phyloP scores from a whole-genome alignment of 2,113 vertebrate species.

The Eudorcas thomsonii region DNA sequence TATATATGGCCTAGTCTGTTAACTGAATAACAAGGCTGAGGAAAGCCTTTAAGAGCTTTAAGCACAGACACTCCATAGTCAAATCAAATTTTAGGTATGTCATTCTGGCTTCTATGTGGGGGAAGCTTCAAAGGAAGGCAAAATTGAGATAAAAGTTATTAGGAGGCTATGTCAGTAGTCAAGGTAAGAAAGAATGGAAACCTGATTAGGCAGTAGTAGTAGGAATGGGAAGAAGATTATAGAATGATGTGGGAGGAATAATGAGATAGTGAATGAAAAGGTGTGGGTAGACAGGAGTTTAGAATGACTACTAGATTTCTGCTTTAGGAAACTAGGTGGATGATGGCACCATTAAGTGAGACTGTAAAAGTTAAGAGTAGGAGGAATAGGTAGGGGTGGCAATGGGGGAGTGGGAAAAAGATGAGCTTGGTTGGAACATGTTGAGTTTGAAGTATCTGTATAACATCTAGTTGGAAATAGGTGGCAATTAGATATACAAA shows the following conservation, averaged over 20 bases:
- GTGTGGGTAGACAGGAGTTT: neutral
- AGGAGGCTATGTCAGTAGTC: neutral
- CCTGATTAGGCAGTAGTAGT: neutral
- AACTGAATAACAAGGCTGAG: neutral
- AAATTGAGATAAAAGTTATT: neutral
- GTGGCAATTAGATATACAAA: neutral
- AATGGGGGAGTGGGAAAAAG: neutral
- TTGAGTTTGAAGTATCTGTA: neutral
- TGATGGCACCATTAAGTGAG: neutral
- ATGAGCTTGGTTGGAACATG: neutral
- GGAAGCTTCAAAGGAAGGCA: neutral
- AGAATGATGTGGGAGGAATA: slow-evolving; percentile 23
- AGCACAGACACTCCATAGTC: neutral
- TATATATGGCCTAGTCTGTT: neutral
- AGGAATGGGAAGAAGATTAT: neutral
- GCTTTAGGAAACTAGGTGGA: neutral
- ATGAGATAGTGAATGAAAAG: neutral
- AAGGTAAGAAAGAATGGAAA: neutral
- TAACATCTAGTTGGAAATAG: neutral
- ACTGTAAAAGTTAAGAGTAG: neutral
- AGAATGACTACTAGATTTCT: slow-evolving; percentile 24
- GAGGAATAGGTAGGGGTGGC: neutral
- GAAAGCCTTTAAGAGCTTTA: neutral
- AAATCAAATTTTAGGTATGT: neutral
- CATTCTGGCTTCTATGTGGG: neutral